Evolutionary conservation across 2,888 invertebrate species (phyloP), one percentile per base, ranked within the genome.

Genomic region (Latheticus oryzae): DNA sequence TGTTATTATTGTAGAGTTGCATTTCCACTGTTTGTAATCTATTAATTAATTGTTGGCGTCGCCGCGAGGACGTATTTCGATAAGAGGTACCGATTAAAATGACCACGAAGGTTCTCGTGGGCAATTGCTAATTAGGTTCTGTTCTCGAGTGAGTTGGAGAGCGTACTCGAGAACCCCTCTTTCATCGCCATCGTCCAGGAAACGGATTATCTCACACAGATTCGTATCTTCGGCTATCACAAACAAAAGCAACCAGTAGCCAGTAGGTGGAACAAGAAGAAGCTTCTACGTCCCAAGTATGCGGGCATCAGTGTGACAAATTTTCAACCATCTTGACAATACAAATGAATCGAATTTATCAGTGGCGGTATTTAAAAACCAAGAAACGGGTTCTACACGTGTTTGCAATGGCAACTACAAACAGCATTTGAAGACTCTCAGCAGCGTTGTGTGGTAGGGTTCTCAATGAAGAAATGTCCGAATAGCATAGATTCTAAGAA

Each of bases 41-140:
- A 45, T 45, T 45, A 45, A 45, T 45, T 47, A 47, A 47, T 47
- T 47, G 35, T 35, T 35, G 47, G 23, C 33, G 21, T 47, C 47
- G n/a, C 4, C 12, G 5, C 8, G 26, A 24, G 13, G 2, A 45
- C n/a, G 13, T 12, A 12, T 12, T 19, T 16, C 40, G 52, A 52
- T 52, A 13, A 42, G 52, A 21, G 17, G 42, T 54, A 45, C 45
- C 45, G 53, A 54, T 45, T 54, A 54, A 54, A 54, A 45, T 54
- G 45, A 45, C 45, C 37, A 54, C 52, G 42, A 52, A 42, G 52
- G 42, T 21, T 26, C 52, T 54, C 53, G 53, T 54, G 53, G 45
- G 45, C 53, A 54, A 54, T 54, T 54, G 53, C 53, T 54, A 54
- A 54, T 54, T 54, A 54, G 53, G 45, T 15, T 24, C 43, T 54